Evolutionary conservation across 2,113 vertebrate species (phyloP).

Genomic region (Anas platyrhynchos): DNA sequence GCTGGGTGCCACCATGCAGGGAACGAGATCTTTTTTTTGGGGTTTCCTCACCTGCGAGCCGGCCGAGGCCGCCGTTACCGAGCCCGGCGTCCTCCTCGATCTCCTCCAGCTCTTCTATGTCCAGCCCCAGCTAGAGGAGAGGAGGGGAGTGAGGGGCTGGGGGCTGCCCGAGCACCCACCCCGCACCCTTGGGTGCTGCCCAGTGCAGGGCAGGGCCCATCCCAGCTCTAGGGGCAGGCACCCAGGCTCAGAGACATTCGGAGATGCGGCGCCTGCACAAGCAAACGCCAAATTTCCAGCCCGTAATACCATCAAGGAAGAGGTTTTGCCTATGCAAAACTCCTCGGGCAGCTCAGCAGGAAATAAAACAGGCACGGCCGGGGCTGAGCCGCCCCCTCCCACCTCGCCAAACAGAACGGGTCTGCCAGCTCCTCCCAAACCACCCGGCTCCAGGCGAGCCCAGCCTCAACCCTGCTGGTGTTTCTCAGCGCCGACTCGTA

Average conservation of each 20-base stretch:
- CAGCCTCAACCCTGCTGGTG: not conserved
- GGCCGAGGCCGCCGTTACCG: slow-evolving; percentile 93
- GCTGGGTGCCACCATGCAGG: not conserved
- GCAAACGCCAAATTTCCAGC: not conserved
- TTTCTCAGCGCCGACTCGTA: not conserved
- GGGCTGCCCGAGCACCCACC: not conserved
- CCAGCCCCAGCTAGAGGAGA: slow-evolving; percentile 86
- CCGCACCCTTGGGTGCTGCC: not conserved
- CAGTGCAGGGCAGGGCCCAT: not conserved
- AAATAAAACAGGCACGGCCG: accelerated
- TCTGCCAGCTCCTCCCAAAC: not conserved
- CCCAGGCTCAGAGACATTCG: not conserved
- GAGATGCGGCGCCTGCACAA: not conserved
- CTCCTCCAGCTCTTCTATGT: slow-evolving; percentile 98
- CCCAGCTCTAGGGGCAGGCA: not conserved
- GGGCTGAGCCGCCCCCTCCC: not conserved
- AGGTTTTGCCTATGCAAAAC: slow-evolving; percentile 30
- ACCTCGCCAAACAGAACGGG: not conserved
- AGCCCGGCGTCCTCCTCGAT: slow-evolving; percentile 96
- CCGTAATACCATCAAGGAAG: not conserved
- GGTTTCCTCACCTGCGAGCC: slow-evolving; percentile 90
- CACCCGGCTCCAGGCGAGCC: accelerated
- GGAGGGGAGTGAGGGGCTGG: not conserved
- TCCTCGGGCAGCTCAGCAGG: not conserved
- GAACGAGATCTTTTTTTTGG: accelerated